Base-by-base conservation (phyloP, 2,888 invertebrate genomes). In the Odontocerum albicorne region DNA sequence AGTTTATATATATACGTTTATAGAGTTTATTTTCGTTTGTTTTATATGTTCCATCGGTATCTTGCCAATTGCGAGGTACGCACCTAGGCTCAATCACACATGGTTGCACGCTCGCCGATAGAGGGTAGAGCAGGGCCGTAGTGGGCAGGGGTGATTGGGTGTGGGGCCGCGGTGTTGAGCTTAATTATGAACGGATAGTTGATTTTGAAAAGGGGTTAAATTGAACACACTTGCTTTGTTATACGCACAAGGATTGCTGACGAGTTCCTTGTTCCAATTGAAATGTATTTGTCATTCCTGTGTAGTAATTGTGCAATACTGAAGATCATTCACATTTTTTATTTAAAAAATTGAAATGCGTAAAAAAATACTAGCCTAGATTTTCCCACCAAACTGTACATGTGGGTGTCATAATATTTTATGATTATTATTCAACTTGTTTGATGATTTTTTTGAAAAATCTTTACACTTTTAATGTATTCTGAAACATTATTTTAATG, bases 161-260 rank as follows among this genome's bases (percentile, higher is more conserved):
- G 15, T 35, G 45, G 51, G 47, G 51, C 12, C 35, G 20, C 43
- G 38, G 57, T 60, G 60, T 60, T 60, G 60, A 52, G 57, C 60
- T 60, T 56, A 61, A 61, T 61, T 58, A 61, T 61, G 58, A 58
- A 61, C 61, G 61, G 61, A 61, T 61, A 61, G 61, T 61, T 61
- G 61, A 58, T 49, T 56, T 49, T 53, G 56, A 58, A 61, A 61
- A 58, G 61, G 61, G 60, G 60, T 60, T 60, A 60, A 60, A 60
- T 60, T 60, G 57, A 60, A 60, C 60, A 60, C 60, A 55, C 60
- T 57, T 44, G 60, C 57, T 57, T 57, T 57, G 57, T 60, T 51
- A 39, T 54, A 51, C 15, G 36, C 36, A 52, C 51, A 46, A 47
- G 46, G 38, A 39, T 40, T 21, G 44, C 49, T 53, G 57, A 57